Evolutionary conservation across 1,140 invertebrate species (phyloP).

Genomic region (Himalopsyche phryganea): DNA sequence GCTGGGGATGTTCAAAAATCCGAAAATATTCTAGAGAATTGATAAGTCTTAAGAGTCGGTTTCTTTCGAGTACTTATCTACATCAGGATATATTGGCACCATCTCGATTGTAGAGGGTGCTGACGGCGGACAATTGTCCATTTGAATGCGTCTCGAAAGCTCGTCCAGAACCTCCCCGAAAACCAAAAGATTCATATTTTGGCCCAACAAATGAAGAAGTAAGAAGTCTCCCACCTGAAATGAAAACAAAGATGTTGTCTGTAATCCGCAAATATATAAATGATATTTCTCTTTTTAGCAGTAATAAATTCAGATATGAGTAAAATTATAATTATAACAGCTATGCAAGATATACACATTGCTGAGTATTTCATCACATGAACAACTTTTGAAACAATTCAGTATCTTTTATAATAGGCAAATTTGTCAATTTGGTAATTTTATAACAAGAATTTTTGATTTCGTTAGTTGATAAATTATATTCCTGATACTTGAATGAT

Average conservation of each 20-base stretch:
- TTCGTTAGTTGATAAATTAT: too few relatives aligned
- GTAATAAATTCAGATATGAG: too few relatives aligned
- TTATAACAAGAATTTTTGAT: too few relatives aligned
- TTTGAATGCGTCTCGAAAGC: slow-evolving; percentile 60
- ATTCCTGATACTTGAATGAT: too few relatives aligned
- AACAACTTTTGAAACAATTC: too few relatives aligned
- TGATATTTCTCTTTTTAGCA: too few relatives aligned
- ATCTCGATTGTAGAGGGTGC: slow-evolving; percentile 81
- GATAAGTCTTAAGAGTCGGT: slow-evolving; percentile 64
- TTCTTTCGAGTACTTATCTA: slow-evolving; percentile 72
- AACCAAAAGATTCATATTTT: slow-evolving; percentile 78
- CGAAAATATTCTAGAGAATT: neutral
- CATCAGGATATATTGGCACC: slow-evolving; percentile 77
- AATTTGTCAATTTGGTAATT: too few relatives aligned
- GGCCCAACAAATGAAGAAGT: slow-evolving; percentile 74
- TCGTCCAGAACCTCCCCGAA: slow-evolving; percentile 72
- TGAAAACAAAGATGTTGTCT: slow-evolving; percentile 16
- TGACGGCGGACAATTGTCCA: slow-evolving; percentile 71
- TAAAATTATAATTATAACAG: too few relatives aligned
- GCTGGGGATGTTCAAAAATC: neutral
- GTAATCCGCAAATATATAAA: too few relatives aligned
- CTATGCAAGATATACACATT: too few relatives aligned
- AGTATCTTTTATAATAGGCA: too few relatives aligned
- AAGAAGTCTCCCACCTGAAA: slow-evolving; percentile 80
- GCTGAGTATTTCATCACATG: too few relatives aligned